phyloP scores from a whole-genome alignment of 2,888 invertebrate genomes.

The Calameuta filiformis region DNA sequence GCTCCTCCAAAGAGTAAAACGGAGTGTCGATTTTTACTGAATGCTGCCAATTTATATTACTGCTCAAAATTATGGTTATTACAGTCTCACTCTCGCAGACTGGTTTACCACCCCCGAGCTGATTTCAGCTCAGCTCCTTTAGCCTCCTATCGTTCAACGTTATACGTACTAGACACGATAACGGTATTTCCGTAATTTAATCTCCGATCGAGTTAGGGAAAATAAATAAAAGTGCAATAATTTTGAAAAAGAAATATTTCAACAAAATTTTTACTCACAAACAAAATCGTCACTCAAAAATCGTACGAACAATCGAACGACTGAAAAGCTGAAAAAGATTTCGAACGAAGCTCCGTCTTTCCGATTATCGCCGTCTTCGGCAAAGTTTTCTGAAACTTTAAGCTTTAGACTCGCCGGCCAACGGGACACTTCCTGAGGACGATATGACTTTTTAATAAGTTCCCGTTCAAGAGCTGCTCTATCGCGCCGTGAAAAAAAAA shows the following conservation, averaged over 20 bases:
- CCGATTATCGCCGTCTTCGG: not conserved
- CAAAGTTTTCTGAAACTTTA: not conserved
- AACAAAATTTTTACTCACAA: not conserved
- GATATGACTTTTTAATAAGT: conserved; percentile 25
- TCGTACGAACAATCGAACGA: not conserved
- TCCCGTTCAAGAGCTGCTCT: not conserved
- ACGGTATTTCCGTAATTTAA: not conserved
- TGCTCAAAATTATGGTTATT: not conserved
- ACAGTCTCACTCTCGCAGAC: not conserved
- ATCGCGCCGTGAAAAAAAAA: not conserved
- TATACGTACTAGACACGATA: not conserved
- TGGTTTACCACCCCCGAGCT: not conserved
- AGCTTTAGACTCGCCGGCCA: not conserved
- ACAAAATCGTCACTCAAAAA: not conserved
- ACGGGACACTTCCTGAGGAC: not conserved
- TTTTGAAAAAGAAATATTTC: no score
- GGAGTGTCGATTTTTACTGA: not conserved
- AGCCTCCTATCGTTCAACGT: not conserved
- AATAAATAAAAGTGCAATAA: no score
- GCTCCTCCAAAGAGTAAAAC: not conserved
- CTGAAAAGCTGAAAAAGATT: not conserved
- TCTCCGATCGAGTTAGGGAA: not conserved
- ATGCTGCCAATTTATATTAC: not conserved
- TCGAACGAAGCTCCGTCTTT: no score
- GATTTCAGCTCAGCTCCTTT: not conserved